Percentiles rank a stretch among this genome's conserved stretches.
These are phyloP conservation scores for Dendrolimus houi DNA, from an alignment of 2,888 invertebrate genomes.

Conservation along the genomic window DNA sequence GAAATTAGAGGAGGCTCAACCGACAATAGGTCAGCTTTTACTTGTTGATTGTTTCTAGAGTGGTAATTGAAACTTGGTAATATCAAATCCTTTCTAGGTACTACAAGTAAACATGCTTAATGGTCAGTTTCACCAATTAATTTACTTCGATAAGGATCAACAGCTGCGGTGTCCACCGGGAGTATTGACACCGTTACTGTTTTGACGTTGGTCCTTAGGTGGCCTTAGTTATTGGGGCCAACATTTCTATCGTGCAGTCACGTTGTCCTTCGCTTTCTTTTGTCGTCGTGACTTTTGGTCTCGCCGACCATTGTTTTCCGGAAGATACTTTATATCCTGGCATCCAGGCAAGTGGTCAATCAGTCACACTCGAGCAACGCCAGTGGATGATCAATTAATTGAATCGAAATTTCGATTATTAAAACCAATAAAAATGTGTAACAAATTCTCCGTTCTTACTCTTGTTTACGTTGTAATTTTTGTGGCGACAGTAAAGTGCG, in stretches of 20 bases:
- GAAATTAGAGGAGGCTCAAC: too few relatives aligned
- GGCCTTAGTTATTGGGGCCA: conserved; percentile 50
- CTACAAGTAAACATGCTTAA: conserved; percentile 8
- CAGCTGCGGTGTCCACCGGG: conserved; percentile 42
- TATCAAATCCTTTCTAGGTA: too few relatives aligned
- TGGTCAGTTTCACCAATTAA: conserved; percentile 49
- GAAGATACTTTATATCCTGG: conserved; percentile 71
- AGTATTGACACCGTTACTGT: conserved; percentile 47
- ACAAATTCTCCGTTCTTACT: conserved; percentile 49
- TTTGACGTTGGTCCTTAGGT: conserved; percentile 58
- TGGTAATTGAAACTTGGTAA: too few relatives aligned
- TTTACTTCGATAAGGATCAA: conserved; percentile 46
- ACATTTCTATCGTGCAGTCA: conserved; percentile 62
- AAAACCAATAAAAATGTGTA: conserved; percentile 42
- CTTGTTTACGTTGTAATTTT: conserved; percentile 52
- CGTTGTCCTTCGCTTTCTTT: conserved; percentile 72
- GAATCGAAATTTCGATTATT: conserved; percentile 14
- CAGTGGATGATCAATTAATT: conserved; percentile 32
- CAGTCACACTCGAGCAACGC: conserved; percentile 55
- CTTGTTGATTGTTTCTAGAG: too few relatives aligned
- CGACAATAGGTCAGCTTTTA: too few relatives aligned
- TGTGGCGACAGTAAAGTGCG: conserved; percentile 49
- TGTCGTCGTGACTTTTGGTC: conserved; percentile 50
- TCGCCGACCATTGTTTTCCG: conserved; percentile 61
- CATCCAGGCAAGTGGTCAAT: conserved; percentile 41